Evolutionary conservation across 2,888 invertebrate genomes (phyloP).

Genomic region (Achlya flavicornis): DNA sequence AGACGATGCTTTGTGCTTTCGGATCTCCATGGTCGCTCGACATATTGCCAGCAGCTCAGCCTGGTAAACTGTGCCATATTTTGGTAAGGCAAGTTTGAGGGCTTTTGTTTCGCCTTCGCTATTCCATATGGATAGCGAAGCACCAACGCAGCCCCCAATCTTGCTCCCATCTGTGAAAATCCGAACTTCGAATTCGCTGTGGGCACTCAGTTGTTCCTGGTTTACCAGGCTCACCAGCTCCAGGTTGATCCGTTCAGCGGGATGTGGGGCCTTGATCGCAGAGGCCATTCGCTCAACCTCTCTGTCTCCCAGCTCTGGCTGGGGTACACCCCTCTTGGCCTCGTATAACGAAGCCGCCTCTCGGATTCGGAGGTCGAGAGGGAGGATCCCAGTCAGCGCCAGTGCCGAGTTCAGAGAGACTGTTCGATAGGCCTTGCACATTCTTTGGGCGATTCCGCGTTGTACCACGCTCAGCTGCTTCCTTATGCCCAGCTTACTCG

Average conservation of each 20-base stretch:
- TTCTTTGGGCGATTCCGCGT: too few relatives aligned
- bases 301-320: too few relatives aligned
- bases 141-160: constrained; percentile 24
- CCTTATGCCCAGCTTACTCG: too few relatives aligned
- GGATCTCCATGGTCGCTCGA: neutral
- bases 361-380: too few relatives aligned
- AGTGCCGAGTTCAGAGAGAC: too few relatives aligned
- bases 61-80: constrained; percentile 26
- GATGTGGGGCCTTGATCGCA: constrained; percentile 14
- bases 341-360: too few relatives aligned
- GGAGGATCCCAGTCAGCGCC: too few relatives aligned
- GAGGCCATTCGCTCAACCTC: neutral
- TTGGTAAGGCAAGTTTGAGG: constrained; percentile 15
- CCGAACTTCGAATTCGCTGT: constrained; percentile 1
- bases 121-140: constrained; percentile 23
- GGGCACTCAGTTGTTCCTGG: constrained; percentile 2
- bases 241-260: neutral
- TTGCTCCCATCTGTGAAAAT: constrained; percentile 30
- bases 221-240: too few relatives aligned
- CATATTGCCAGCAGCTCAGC: constrained; percentile 21
- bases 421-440: too few relatives aligned
- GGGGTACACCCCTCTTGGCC: too few relatives aligned
- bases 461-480: too few relatives aligned
- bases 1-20: neutral
- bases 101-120: constrained; percentile 13